phyloP scores from a whole-genome alignment of 2,888 invertebrate genomes.

The Ptychoptera contaminata region DNA sequence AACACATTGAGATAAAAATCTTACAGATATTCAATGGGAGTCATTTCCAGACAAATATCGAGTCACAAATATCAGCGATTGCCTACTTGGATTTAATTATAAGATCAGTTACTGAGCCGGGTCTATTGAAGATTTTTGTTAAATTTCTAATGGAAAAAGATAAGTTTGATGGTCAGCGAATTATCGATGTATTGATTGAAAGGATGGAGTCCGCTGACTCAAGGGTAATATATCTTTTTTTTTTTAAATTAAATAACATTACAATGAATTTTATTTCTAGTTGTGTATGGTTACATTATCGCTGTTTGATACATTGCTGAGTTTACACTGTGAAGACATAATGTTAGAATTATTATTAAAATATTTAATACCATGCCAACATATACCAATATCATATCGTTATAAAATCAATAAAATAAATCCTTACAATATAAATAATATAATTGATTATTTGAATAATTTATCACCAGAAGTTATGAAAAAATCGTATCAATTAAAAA shows the following conservation, averaged over 20 bases:
- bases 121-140: conserved; percentile 65
- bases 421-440: conserved; percentile 43
- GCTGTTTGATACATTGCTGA: conserved; percentile 77
- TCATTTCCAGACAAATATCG: conserved; percentile 63
- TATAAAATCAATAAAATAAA: conserved; percentile 53
- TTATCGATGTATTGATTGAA: conserved; percentile 67
- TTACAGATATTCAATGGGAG: conserved; percentile 34
- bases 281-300: conserved; percentile 78
- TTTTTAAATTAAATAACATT: conserved; percentile 2
- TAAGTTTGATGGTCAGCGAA: conserved; percentile 68
- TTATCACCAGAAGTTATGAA: conserved; percentile 45
- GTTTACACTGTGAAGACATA: conserved; percentile 89
- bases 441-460: conserved; percentile 59
- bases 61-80: conserved; percentile 82
- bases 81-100: conserved; percentile 85
- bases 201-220: conserved; percentile 57
- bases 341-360: conserved; percentile 83
- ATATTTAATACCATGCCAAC: conserved; percentile 65
- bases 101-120: conserved; percentile 71
- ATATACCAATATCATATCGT: conserved; percentile 59
- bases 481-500: conserved; percentile 13
- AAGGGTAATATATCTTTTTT: conserved; percentile 39
- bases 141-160: conserved; percentile 67
- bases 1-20: conserved; percentile 6
- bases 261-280: conserved; percentile 22